These are phyloP conservation scores for Caretta caretta DNA, from an alignment of 2,113 vertebrate species.

Conservation along the genomic window DNA sequence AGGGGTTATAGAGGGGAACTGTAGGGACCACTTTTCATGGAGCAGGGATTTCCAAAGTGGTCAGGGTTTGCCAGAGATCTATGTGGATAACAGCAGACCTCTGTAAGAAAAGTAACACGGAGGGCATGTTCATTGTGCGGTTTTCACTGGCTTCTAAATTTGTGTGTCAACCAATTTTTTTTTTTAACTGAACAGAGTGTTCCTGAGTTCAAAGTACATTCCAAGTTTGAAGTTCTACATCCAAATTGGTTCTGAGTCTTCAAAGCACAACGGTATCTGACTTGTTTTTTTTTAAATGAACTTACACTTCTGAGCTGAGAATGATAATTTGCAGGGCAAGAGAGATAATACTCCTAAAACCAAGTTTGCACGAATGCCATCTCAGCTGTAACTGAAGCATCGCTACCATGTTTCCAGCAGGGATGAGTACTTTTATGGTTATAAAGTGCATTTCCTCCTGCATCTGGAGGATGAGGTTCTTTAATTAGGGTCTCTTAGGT, in stretches of 20 bases:
- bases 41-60: neutral
- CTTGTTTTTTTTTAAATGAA: neutral
- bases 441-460: neutral
- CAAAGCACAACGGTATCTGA: neutral
- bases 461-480: neutral
- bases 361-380: neutral
- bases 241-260: neutral
- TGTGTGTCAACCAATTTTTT: conserved; percentile 21
- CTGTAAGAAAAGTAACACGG: neutral
- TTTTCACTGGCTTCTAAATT: conserved; percentile 1
- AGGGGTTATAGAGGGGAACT: neutral
- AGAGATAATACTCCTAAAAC: neutral
- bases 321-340: neutral
- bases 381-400: neutral
- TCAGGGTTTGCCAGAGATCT: neutral
- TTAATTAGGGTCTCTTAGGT: neutral
- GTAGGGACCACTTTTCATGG: neutral
- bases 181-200: conserved; percentile 63
- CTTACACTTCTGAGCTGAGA: neutral
- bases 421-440: neutral
- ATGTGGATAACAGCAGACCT: conserved; percentile 20
- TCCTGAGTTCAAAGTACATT: neutral
- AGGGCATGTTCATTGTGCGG: conserved; percentile 20
- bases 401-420: neutral
- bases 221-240: conserved; percentile 9